phyloP scores from a whole-genome alignment of 2,113 vertebrate genomes.

The Xiphophorus hellerii region DNA sequence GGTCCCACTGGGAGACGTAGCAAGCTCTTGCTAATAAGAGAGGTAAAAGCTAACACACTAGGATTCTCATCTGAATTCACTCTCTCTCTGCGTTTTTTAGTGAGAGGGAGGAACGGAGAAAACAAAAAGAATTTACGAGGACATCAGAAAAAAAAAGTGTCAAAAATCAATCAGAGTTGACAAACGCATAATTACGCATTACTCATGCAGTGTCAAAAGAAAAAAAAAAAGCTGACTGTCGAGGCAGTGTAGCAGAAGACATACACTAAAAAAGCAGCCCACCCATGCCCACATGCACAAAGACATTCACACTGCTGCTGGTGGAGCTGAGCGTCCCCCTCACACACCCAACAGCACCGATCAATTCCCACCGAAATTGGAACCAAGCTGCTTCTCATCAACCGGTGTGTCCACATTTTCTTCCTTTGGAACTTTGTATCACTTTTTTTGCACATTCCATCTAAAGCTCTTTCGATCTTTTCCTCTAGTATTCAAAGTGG shows the following conservation, averaged over 20 bases:
- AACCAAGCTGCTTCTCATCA: slow-evolving; percentile 55
- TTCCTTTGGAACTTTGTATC: slow-evolving; percentile 31
- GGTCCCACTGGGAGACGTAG: slow-evolving; percentile 5
- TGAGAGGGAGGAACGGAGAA: background rate
- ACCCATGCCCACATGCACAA: slow-evolving; percentile 1
- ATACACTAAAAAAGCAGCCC: slow-evolving; percentile 18
- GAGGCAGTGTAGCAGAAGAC: slow-evolving; percentile 13
- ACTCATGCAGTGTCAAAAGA: slow-evolving; percentile 24
- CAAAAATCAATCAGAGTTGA: slow-evolving; percentile 37
- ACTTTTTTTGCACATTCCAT: slow-evolving; percentile 39
- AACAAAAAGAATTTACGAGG: background rate
- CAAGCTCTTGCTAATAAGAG: slow-evolving; percentile 21
- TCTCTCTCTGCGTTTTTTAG: background rate
- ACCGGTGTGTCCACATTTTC: slow-evolving; percentile 13
- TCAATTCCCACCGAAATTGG: slow-evolving; percentile 69
- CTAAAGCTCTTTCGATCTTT: slow-evolving; percentile 15
- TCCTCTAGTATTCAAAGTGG: slow-evolving; percentile 7
- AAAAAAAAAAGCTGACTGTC: slow-evolving; percentile 19
- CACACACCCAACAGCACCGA: slow-evolving; percentile 30
- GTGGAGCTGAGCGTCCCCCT: slow-evolving; percentile 46
- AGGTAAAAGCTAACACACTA: slow-evolving; percentile 4
- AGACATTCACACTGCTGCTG: slow-evolving; percentile 28
- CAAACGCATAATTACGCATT: slow-evolving; percentile 32
- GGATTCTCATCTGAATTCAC: background rate
- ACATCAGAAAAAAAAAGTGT: slow-evolving; percentile 7